Evolutionary conservation across 2,888 invertebrate species (phyloP).

Genomic region (Scaeva pyrastri): DNA sequence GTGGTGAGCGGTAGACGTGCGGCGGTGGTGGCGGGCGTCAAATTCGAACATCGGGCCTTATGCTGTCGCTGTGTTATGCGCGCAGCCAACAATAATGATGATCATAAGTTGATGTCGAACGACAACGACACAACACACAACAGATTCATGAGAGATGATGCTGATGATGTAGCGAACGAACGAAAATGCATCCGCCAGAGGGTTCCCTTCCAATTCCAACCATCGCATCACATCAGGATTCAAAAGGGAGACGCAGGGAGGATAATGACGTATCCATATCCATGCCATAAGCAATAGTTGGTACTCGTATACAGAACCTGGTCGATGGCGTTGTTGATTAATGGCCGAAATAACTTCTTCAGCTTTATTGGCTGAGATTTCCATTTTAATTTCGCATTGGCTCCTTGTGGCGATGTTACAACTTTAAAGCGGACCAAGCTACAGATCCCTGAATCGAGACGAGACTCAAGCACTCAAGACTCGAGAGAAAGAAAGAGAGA

Average conservation of each 20-base stretch:
- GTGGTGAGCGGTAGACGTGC: slow-evolving; percentile 17
- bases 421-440: background rate
- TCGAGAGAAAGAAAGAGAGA: no score
- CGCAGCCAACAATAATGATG: slow-evolving; percentile 75
- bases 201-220: no score
- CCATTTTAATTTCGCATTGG: slow-evolving; percentile 76
- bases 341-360: slow-evolving; percentile 78
- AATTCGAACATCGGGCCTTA: slow-evolving; percentile 56
- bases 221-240: slow-evolving; percentile 24
- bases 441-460: background rate
- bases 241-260: background rate
- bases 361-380: slow-evolving; percentile 78
- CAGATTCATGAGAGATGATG: slow-evolving; percentile 76
- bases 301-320: slow-evolving; percentile 36
- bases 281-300: background rate
- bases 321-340: slow-evolving; percentile 78
- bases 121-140: slow-evolving; percentile 76
- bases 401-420: slow-evolving; percentile 40
- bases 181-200: slow-evolving; percentile 20
- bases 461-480: background rate
- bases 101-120: slow-evolving; percentile 76
- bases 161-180: slow-evolving; percentile 67
- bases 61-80: slow-evolving; percentile 70
- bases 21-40: slow-evolving; percentile 25
- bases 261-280: slow-evolving; percentile 25